Base-by-base conservation (phyloP, 2,888 invertebrate species). In the Liopterus haemorrhoidalis region DNA sequence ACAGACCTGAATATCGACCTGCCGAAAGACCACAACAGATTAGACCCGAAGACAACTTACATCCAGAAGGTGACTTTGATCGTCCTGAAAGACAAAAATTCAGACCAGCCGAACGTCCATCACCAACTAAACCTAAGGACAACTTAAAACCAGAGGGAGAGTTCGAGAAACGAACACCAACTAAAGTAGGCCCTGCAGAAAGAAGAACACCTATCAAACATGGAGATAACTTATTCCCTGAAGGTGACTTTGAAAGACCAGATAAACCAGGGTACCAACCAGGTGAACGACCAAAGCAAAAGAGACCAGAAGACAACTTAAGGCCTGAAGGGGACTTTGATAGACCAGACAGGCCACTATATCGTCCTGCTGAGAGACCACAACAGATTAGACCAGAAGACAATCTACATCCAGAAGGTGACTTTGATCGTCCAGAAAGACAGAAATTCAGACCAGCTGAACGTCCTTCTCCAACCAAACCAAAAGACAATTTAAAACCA, bases 31-130 rank as follows among this genome's bases (percentile, higher is more conserved):
- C 67, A 12, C 59, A 60, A 2, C 68, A 65, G 3, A 65, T 64
- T 8, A 62, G 56, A 49, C 83, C 77, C 0, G 63, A 71, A 52
- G 80, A 81, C 51, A 82, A 81, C 59, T 64, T 81, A 1, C 68
- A 65, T 36, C 75, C 77, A 0, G 75, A 75, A 61, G 75, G 76
- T 14, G 71, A 74, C 41, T 74, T 75, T 49, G 58, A 61, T 21
- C 41, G 58, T 3, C 64, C 65, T 0, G 55, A 55, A 2, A 56
- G 60, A 6, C 42, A 50, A 1, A 52, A 52, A 3, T 62, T 55
- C 14, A 53, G 53, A 0, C 66, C 65, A 5, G 59, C 59, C 12
- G 67, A 67, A 46, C 55, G 65, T 6, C 64, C 58, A 2, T 46
- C 56, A 11, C 55, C 56, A 12, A 42, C 62, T 5, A 49, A 46